These are phyloP conservation scores for Hyles vespertilio DNA, from an alignment of 1,140 invertebrate species.

Conservation along the genomic window DNA sequence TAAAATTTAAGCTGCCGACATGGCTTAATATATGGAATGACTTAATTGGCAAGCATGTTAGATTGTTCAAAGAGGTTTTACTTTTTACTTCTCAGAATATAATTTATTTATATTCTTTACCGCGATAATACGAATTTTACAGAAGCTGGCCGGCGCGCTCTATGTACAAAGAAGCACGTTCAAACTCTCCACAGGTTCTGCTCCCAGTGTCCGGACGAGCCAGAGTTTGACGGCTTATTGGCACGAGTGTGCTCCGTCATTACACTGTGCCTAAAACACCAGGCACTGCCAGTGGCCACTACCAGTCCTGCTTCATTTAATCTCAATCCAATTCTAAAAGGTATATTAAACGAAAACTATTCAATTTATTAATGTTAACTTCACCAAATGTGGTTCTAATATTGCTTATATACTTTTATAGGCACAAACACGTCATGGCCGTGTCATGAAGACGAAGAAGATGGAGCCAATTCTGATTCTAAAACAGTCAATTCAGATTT, in stretches of 20 bases:
- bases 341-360: constrained; percentile 23
- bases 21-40: too few relatives aligned
- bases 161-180: constrained; percentile 79
- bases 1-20: too few relatives aligned
- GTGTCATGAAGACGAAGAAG: constrained; percentile 65
- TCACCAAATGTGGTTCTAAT: too few relatives aligned
- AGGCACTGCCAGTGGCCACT: constrained; percentile 77
- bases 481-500: constrained; percentile 63
- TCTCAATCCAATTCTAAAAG: constrained; percentile 65
- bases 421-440: constrained; percentile 63
- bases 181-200: constrained; percentile 80
- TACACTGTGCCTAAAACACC: constrained; percentile 79
- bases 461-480: constrained; percentile 56
- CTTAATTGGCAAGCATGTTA: neutral
- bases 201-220: constrained; percentile 80
- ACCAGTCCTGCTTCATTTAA: constrained; percentile 76
- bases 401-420: constrained; percentile 15
- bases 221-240: constrained; percentile 78
- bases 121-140: constrained; percentile 24
- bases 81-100: neutral
- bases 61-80: neutral
- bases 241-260: constrained; percentile 80
- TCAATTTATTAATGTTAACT: neutral
- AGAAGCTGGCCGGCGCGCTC: constrained; percentile 78
- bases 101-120: constrained; percentile 1